Conservation (phyloP, 2,113 vertebrate genomes). For the Crotalus viridis region DNA sequence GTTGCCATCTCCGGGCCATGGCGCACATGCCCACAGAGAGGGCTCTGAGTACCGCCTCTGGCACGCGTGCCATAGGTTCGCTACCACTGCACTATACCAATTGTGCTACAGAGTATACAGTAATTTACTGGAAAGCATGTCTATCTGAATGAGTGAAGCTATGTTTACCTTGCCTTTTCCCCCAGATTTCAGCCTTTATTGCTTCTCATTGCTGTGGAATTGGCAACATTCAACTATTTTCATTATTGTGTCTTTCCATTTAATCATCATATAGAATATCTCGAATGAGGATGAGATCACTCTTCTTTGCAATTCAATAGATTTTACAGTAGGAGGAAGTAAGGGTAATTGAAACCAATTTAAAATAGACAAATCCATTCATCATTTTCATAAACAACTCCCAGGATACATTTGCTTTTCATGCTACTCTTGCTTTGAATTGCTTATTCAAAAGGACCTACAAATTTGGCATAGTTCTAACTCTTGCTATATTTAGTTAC, state of each 20-base stretch:
- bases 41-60: no score
- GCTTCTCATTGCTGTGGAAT: neutral
- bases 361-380: neutral
- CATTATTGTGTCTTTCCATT: neutral
- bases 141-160: neutral
- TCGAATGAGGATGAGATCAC: neutral
- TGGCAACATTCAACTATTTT: neutral
- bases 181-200: neutral
- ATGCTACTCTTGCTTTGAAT: neutral
- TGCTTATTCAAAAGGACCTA: neutral
- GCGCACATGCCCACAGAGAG: no score
- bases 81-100: neutral
- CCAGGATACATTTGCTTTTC: neutral
- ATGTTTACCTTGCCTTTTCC: neutral
- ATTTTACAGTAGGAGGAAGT: neutral
- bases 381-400: neutral
- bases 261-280: neutral
- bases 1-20: no score
- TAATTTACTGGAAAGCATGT: neutral
- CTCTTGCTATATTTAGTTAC: neutral
- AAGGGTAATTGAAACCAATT: neutral
- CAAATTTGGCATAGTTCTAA: neutral
- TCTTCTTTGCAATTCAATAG: neutral
- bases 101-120: neutral
- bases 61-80: no score